Evolutionary conservation across 2,797 vertebrate genomes (phyloP).

Genomic region (Uromys caudimaculatus): DNA sequence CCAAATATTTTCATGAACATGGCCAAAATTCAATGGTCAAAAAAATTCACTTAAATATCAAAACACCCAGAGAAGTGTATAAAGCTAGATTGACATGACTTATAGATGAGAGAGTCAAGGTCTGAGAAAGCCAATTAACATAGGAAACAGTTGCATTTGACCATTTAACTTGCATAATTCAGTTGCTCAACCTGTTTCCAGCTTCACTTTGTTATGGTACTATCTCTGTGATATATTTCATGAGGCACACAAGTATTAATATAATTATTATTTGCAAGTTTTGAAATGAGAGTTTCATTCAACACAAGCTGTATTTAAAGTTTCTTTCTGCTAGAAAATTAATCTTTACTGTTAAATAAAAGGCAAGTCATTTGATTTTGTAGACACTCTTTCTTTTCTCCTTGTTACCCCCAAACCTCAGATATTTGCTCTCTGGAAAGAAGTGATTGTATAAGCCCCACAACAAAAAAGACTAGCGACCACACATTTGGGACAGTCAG

Average conservation of each 20-base stretch:
- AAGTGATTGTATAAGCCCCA: constrained; percentile 52
- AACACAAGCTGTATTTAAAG: background rate
- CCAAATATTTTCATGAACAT: constrained; percentile 56
- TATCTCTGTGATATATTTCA: constrained; percentile 40
- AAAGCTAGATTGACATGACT: background rate
- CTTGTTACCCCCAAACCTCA: constrained; percentile 21
- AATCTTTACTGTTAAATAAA: constrained; percentile 57
- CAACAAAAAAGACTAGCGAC: constrained; percentile 62
- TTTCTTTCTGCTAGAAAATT: constrained; percentile 31
- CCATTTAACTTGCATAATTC: background rate
- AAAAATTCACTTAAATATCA: constrained; percentile 29
- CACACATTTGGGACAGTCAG: constrained; percentile 75
- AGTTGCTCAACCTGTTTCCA: constrained; percentile 4
- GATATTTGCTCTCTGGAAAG: constrained; percentile 67
- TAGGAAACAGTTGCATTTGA: background rate
- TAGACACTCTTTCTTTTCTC: constrained; percentile 10
- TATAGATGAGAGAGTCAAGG: background rate
- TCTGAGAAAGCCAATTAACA: constrained; percentile 9
- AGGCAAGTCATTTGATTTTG: constrained; percentile 56
- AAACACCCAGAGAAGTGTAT: background rate
- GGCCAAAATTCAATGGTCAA: background rate
- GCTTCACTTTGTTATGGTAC: constrained; percentile 29
- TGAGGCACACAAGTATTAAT: constrained; percentile 39
- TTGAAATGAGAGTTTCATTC: constrained; percentile 41
- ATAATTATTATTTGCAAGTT: constrained; percentile 20